phyloP scores from a whole-genome alignment of 2,888 invertebrate genomes.

The Drosophila phalerata region DNA sequence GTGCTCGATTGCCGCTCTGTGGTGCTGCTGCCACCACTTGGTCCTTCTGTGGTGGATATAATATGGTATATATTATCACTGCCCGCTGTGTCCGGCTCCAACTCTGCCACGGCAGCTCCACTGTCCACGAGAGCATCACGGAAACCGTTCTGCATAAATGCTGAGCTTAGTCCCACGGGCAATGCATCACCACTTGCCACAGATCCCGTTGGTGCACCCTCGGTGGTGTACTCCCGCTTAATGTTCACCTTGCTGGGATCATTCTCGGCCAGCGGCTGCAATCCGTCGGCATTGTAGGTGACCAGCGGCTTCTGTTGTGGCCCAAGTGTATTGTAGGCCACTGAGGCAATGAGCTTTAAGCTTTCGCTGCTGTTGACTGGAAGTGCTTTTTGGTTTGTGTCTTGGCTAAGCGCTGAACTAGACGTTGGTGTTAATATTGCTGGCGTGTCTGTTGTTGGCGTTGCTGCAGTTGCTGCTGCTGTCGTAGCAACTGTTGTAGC shows the following conservation, averaged over 20 bases:
- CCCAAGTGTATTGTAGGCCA: constrained; percentile 66
- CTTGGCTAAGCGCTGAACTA: constrained; percentile 48
- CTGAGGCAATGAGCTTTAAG: constrained; percentile 81
- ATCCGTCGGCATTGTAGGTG: constrained; percentile 58
- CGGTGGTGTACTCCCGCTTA: constrained; percentile 81
- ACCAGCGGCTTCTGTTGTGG: constrained; percentile 51
- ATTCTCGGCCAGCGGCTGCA: constrained; percentile 63
- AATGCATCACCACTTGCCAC: background rate
- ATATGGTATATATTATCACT: constrained; percentile 83
- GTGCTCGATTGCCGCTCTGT: constrained; percentile 31
- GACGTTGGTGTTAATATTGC: constrained; percentile 43
- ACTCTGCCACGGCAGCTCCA: constrained; percentile 31
- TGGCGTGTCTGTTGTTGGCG: constrained; percentile 32
- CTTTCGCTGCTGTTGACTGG: constrained; percentile 70
- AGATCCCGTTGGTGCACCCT: constrained; percentile 52
- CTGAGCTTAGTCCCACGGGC: constrained; percentile 14
- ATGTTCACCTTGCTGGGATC: constrained; percentile 83
- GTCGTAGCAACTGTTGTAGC: constrained; percentile 18
- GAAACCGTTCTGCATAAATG: constrained; percentile 54
- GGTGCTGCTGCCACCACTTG: constrained; percentile 37
- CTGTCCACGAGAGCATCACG: constrained; percentile 51
- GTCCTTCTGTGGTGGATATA: constrained; percentile 81
- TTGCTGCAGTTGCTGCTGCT: constrained; percentile 17
- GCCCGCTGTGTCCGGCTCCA: constrained; percentile 82
- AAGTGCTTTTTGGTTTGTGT: constrained; percentile 68